These are phyloP conservation scores for Tetragonisca angustula DNA, from an alignment of 2,888 invertebrate genomes.

Conservation along the genomic window DNA sequence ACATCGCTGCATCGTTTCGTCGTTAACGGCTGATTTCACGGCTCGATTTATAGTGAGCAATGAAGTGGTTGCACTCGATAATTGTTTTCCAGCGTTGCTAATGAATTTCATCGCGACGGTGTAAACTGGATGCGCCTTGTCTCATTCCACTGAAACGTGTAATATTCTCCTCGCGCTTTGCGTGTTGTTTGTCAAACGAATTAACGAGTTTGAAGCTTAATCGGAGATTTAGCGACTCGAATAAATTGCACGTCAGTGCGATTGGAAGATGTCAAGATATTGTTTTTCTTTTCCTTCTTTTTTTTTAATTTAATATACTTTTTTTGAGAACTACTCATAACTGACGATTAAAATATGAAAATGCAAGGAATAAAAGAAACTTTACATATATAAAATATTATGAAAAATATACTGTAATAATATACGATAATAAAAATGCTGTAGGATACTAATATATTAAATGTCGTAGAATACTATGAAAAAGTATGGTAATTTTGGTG, in stretches of 20 bases:
- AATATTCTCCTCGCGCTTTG: not conserved
- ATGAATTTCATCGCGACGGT: constrained; percentile 22
- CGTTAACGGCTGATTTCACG: constrained; percentile 19
- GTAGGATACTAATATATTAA: too few relatives aligned
- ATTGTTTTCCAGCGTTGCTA: constrained; percentile 26
- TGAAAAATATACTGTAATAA: too few relatives aligned
- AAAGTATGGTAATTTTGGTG: too few relatives aligned
- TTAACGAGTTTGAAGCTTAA: not conserved
- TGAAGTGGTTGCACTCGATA: constrained; percentile 23
- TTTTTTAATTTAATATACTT: too few relatives aligned
- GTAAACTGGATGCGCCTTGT: not conserved
- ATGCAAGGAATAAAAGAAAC: too few relatives aligned
- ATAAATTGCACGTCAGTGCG: not conserved
- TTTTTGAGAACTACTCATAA: too few relatives aligned
- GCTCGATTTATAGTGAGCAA: constrained; percentile 18
- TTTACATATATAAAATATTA: too few relatives aligned
- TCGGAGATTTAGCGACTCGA: not conserved
- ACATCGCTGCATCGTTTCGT: not conserved
- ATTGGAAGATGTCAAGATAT: not conserved
- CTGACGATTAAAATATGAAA: too few relatives aligned
- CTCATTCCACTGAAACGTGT: not conserved
- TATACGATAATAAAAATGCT: too few relatives aligned
- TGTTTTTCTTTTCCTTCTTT: too few relatives aligned
- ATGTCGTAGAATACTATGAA: too few relatives aligned
- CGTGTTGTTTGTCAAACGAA: not conserved